Conservation (phyloP, 2,113 vertebrate species). For the Empidonax traillii region DNA sequence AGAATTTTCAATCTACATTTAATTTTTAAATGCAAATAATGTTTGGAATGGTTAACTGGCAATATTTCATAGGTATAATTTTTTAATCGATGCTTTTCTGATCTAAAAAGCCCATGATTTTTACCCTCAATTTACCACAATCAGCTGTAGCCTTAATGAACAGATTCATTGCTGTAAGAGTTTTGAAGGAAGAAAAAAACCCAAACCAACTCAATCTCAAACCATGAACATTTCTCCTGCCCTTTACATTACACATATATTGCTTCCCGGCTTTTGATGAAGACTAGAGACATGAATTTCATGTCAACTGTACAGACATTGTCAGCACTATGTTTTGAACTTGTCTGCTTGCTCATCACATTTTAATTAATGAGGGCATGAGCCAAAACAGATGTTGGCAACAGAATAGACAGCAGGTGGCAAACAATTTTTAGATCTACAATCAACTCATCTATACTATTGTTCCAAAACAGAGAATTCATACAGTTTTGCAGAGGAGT, state of each 20-base stretch:
- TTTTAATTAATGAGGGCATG: constrained; percentile 44
- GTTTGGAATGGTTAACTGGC: background rate
- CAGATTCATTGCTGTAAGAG: background rate
- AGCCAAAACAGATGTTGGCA: constrained; percentile 29
- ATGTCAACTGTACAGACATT: background rate
- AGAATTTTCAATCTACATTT: background rate
- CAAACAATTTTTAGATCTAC: constrained; percentile 26
- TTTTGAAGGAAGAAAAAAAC: background rate
- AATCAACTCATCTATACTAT: constrained; percentile 33
- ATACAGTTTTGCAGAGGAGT: background rate
- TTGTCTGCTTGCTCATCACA: constrained; percentile 41
- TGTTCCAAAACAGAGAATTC: constrained; percentile 37
- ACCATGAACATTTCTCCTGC: accelerated
- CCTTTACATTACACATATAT: background rate
- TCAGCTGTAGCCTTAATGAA: background rate
- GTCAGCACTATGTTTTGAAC: constrained; percentile 8
- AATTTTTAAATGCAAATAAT: background rate
- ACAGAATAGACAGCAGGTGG: constrained; percentile 20
- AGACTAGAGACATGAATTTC: background rate
- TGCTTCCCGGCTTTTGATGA: background rate
- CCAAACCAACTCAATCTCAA: background rate
- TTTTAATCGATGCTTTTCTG: background rate
- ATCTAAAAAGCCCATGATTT: background rate
- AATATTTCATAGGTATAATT: background rate
- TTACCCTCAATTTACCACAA: background rate